Conservation (phyloP, 2,888 invertebrate genomes). For the Metopia argyrocephala region DNA sequence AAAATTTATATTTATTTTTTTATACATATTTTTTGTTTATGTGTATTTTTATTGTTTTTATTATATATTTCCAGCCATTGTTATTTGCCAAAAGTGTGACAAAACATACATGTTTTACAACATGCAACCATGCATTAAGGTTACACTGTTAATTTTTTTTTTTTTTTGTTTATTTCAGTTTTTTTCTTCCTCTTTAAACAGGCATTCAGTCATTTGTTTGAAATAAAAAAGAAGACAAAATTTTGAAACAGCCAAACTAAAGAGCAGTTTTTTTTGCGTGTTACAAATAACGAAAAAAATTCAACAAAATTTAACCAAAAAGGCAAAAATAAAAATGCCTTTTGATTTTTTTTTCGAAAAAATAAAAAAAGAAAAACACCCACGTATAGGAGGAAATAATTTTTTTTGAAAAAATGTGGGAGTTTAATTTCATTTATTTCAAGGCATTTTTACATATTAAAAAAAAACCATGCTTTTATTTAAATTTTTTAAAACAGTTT, state of each 20-base stretch:
- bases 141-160: constrained; percentile 35
- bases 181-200: neutral
- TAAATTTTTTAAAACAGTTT: too few relatives aligned
- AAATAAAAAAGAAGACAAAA: constrained; percentile 10
- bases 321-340: neutral
- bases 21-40: neutral
- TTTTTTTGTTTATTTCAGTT: neutral
- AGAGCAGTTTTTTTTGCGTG: too few relatives aligned
- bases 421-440: constrained; percentile 14
- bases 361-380: too few relatives aligned
- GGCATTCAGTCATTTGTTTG: constrained; percentile 6
- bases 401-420: constrained; percentile 34
- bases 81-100: constrained; percentile 63
- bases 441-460: neutral
- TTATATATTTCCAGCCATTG: constrained; percentile 55
- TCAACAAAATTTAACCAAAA: constrained; percentile 2
- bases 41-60: constrained; percentile 45
- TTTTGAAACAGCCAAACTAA: neutral
- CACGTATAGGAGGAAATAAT: constrained; percentile 28
- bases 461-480: too few relatives aligned
- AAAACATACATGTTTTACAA: constrained; percentile 64
- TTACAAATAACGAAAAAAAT: too few relatives aligned
- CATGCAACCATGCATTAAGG: constrained; percentile 63
- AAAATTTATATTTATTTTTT: neutral
- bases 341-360: constrained; percentile 20